Base-by-base conservation (phyloP, 2,888 invertebrate genomes). In the Drosophila diplacantha region DNA sequence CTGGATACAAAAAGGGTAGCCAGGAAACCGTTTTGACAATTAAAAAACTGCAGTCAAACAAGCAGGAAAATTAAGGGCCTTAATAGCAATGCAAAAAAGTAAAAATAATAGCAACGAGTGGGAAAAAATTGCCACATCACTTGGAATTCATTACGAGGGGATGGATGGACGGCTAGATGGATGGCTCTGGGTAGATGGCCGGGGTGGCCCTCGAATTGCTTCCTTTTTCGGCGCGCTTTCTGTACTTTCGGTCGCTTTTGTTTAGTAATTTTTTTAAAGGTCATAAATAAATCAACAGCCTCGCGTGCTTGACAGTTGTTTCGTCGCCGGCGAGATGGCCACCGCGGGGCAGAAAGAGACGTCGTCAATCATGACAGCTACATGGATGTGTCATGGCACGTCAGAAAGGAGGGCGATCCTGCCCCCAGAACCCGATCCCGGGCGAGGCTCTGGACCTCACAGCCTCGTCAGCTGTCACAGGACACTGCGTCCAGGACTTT, bases 281-380 rank as follows among this genome's bases (percentile, higher is more conserved):
- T 63, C 68, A 76, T 74, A 81, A 74, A 79, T 79, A 79, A 81
- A 81, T 81, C 80, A 76, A 74, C 76, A 73, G 81, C 71, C 71
- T 77, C 76, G 80, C 77, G 74, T 76, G 73, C 75, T 63, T 69
- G 76, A 71, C 75, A 75, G 74, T 76, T 72, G 77, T 34, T 46
- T 59, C 68, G 54, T 63, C 29, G 35, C 5, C 22, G 22, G 54
- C 62, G 63, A 71, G 71, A 74, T 69, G 71, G 60, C 43, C 29
- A 55, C 39, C 16, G 51, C 43, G 35, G 9, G 22, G 54, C 35
- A 32, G 31, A 64, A 29, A 26, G 44, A 39, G 51, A 41, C 46
- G 69, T 81, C 81, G 83, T 81, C 81, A 81, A 81, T 81, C 81
- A 81, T 81, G 78, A 69, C 70, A 75, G 83, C 75, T 72, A 72